Percentiles rank a stretch among this genome's conserved stretches.
Evolutionary conservation across 2,113 vertebrate genomes (phyloP).

Genomic region (Acanthochromis polyacanthus): DNA sequence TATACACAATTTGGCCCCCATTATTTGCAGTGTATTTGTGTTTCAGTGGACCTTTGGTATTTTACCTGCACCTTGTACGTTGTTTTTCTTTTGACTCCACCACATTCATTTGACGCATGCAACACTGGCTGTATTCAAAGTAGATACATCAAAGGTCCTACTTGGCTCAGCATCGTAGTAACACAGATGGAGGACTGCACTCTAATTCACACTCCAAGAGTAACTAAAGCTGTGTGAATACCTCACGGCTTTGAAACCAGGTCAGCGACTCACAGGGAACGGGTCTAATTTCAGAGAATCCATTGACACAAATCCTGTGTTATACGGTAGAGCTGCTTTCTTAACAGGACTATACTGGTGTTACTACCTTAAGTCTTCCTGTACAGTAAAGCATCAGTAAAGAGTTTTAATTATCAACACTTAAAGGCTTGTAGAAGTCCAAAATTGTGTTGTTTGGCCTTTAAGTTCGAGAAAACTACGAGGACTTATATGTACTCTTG

Average conservation of each 20-base stretch:
- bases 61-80: too few species aligned
- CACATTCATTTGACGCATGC: too few species aligned
- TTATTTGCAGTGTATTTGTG: too few species aligned
- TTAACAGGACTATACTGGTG: background rate
- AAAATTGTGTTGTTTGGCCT: background rate
- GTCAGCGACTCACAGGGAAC: constrained; percentile 7
- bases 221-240: constrained; percentile 30
- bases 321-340: background rate
- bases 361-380: background rate
- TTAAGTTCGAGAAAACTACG: too few species aligned
- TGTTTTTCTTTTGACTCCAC: too few species aligned
- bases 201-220: background rate
- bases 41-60: too few species aligned
- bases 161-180: background rate
- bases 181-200: background rate
- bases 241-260: constrained; percentile 13
- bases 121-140: background rate
- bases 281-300: constrained; percentile 36
- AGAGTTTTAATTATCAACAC: background rate
- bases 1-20: too few species aligned
- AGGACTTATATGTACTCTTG: too few species aligned
- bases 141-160: background rate
- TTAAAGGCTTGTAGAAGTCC: background rate
- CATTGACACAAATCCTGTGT: constrained; percentile 24
- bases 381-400: background rate